Evolutionary conservation across 2,888 invertebrate genomes (phyloP).

Genomic region (Drosophila paucipuncta): DNA sequence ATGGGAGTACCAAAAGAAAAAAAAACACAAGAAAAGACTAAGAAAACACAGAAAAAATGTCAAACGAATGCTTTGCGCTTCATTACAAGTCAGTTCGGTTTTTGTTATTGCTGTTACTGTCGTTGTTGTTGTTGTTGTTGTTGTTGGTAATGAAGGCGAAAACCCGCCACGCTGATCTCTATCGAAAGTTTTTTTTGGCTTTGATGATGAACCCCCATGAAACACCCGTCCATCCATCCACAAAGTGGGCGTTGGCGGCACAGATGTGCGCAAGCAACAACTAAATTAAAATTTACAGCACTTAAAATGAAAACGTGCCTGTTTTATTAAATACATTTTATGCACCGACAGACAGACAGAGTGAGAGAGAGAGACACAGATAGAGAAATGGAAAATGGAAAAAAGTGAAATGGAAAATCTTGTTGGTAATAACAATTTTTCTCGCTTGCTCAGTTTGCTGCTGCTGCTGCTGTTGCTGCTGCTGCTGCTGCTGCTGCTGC

Average conservation of each 20-base stretch:
- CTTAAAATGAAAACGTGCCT: slow-evolving; percentile 79
- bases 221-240: background rate
- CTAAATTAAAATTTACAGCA: slow-evolving; percentile 82
- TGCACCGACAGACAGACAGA: slow-evolving; percentile 28
- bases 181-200: slow-evolving; percentile 74
- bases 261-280: slow-evolving; percentile 75
- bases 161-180: slow-evolving; percentile 64
- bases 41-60: slow-evolving; percentile 42
- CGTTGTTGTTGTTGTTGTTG: slow-evolving; percentile 22
- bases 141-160: slow-evolving; percentile 67
- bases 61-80: slow-evolving; percentile 66
- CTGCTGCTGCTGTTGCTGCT: slow-evolving; percentile 4
- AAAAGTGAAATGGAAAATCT: slow-evolving; percentile 67
- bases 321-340: slow-evolving; percentile 80
- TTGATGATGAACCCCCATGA: slow-evolving; percentile 59
- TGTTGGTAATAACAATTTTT: slow-evolving; percentile 72
- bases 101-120: background rate
- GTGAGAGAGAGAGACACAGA: background rate
- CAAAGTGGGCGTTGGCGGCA: slow-evolving; percentile 39
- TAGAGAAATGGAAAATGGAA: slow-evolving; percentile 16
- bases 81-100: slow-evolving; percentile 76
- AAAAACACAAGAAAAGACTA: slow-evolving; percentile 9
- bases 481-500: background rate
- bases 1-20: slow-evolving; percentile 28
- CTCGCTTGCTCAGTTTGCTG: slow-evolving; percentile 48